A percentile compares a stretch with the other conserved stretches of the same genome.
These are phyloP conservation scores for Eumerus sabulonum DNA, from an alignment of 2,888 invertebrate species.

Conservation along the genomic window DNA sequence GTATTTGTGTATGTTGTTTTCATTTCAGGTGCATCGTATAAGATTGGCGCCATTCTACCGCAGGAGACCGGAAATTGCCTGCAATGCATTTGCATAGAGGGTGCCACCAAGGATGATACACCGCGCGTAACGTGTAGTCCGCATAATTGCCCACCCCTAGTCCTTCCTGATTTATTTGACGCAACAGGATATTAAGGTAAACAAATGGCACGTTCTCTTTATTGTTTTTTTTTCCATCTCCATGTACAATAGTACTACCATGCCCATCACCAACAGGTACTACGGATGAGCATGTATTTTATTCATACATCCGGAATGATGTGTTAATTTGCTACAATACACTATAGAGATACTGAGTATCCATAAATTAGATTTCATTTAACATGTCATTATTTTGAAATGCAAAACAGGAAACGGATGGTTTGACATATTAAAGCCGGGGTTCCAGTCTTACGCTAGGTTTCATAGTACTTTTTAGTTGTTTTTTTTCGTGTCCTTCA, in stretches of 20 bases:
- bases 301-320: slow-evolving; percentile 34
- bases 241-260: background rate
- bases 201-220: slow-evolving; percentile 45
- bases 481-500: background rate
- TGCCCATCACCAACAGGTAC: background rate
- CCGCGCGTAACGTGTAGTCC: slow-evolving; percentile 79
- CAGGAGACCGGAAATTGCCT: slow-evolving; percentile 86
- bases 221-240: background rate
- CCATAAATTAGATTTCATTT: slow-evolving; percentile 36
- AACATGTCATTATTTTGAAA: slow-evolving; percentile 17
- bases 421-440: background rate
- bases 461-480: background rate
- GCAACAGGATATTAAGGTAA: slow-evolving; percentile 78
- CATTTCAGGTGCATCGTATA: slow-evolving; percentile 81
- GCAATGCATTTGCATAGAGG: slow-evolving; percentile 84
- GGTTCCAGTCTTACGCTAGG: background rate
- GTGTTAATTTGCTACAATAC: slow-evolving; percentile 38
- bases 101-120: slow-evolving; percentile 78
- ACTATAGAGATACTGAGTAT: background rate
- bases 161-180: slow-evolving; percentile 78
- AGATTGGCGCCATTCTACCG: slow-evolving; percentile 83
- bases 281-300: background rate
- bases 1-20: no score
- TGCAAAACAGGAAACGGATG: background rate
- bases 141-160: slow-evolving; percentile 79